These are phyloP conservation scores for Wiebesia pumilae DNA, from an alignment of 1,140 invertebrate genomes.

Conservation along the genomic window DNA sequence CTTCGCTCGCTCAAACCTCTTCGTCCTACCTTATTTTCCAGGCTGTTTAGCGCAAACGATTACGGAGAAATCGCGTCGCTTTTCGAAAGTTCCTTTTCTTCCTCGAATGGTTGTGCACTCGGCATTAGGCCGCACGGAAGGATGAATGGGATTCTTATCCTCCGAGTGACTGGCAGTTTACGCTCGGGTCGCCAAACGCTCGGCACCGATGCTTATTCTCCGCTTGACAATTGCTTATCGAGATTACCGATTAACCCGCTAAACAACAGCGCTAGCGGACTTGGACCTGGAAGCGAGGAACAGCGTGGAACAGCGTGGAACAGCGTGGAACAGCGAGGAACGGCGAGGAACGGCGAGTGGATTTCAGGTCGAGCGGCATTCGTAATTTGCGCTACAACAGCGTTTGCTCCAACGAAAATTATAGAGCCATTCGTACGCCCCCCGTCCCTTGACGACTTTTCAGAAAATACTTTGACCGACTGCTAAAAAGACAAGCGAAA, in stretches of 20 bases:
- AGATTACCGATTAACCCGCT: not conserved
- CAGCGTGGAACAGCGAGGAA: not conserved
- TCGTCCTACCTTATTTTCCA: too few species aligned
- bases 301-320: not conserved
- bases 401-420: too few species aligned
- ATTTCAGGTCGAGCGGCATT: not conserved
- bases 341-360: not conserved
- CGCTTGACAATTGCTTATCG: not conserved
- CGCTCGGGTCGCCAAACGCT: not conserved
- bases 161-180: not conserved
- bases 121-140: too few species aligned
- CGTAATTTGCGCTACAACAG: too few species aligned
- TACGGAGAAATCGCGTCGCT: not conserved
- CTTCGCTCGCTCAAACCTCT: not conserved
- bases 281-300: not conserved
- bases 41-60: too few species aligned
- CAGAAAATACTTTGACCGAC: too few species aligned
- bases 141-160: too few species aligned
- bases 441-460: not conserved
- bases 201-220: not conserved
- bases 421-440: not conserved
- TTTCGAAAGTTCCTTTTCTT: not conserved
- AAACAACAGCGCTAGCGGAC: not conserved
- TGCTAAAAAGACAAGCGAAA: not conserved
- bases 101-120: too few species aligned